Evolutionary conservation across 2,888 invertebrate genomes (phyloP), one percentile per base, ranked within the genome.

Genomic region (Drosophila siamana): DNA sequence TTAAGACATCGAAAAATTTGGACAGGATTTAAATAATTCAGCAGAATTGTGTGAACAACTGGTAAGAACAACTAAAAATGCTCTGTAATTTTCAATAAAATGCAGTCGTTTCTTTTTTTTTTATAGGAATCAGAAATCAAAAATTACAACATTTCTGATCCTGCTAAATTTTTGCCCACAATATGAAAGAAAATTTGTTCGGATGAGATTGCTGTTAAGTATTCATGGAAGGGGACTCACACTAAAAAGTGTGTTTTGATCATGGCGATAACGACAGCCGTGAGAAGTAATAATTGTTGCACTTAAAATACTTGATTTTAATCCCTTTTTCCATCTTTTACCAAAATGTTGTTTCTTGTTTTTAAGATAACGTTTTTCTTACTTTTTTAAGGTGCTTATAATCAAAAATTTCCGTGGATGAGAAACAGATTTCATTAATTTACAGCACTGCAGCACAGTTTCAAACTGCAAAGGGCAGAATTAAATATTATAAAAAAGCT

Each of bases 401-500:
- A 48, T 33, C 30, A 33, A 30, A 48, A 48, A 48, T 52, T 52
- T 41, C 11, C 52, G 40, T 52, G 9, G 52, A 52, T 26, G 52
- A 52, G 13, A 52, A 41, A 16, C 52, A 16, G 11, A 26, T 41
- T 41, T n/a, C 28, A 28, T 26, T 28, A 28, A 52, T 52, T n/a
- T 40, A 4, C 24, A 52, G 52, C 52, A 40, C n/a, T n/a, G n/a
- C n/a, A n/a, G n/a, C 41, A 41, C 41, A 41, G 52, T 52, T 52
- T 40, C 52, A 52, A 52, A 52, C 41, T 26, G 52, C 52, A 5
- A 52, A 41, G 15, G 52, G 41, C 13, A 52, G 41, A 28, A 40
- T 52, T 24, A 52, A 52, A 41, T 41, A 52, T 41, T 28, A 41
- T 52, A 52, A 50, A 2, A 41, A 36, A 36, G 36, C 36, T 36